Percentiles rank a stretch among this genome's conserved stretches.
Evolutionary conservation across 2,888 invertebrate genomes (phyloP).

Genomic region (Athalia cordata): DNA sequence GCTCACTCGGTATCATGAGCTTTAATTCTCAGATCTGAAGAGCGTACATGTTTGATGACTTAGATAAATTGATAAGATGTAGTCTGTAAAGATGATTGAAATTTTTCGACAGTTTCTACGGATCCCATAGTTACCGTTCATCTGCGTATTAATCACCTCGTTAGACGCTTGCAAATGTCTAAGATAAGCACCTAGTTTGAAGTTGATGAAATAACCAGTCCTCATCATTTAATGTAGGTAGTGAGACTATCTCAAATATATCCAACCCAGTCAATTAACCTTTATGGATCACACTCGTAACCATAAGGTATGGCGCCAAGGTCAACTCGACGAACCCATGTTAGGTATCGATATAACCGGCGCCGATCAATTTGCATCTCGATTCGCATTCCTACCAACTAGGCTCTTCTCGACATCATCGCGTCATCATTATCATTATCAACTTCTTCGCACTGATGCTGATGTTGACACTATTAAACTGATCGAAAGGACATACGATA

Average conservation of each 20-base stretch:
- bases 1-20: background rate
- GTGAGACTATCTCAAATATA: background rate
- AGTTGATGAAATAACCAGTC: slow-evolving; percentile 27
- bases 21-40: background rate
- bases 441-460: background rate
- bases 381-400: slow-evolving; percentile 32
- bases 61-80: too few species aligned
- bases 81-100: background rate
- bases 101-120: background rate
- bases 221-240: background rate
- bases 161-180: too few species aligned
- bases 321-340: slow-evolving; percentile 16
- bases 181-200: background rate
- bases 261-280: slow-evolving; percentile 4
- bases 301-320: slow-evolving; percentile 22
- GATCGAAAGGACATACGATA: background rate
- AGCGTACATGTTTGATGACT: too few species aligned
- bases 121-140: background rate
- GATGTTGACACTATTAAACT: background rate
- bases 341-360: slow-evolving; percentile 3
- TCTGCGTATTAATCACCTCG: background rate
- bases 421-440: slow-evolving; percentile 30
- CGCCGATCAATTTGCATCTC: slow-evolving; percentile 33
- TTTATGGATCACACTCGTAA: slow-evolving; percentile 14
- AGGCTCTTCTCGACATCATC: background rate